A percentile compares a stretch with the other conserved stretches of the same genome.
These are phyloP conservation scores for Alviniconcha strummeri DNA, from an alignment of 2,888 invertebrate genomes.

Conservation along the genomic window DNA sequence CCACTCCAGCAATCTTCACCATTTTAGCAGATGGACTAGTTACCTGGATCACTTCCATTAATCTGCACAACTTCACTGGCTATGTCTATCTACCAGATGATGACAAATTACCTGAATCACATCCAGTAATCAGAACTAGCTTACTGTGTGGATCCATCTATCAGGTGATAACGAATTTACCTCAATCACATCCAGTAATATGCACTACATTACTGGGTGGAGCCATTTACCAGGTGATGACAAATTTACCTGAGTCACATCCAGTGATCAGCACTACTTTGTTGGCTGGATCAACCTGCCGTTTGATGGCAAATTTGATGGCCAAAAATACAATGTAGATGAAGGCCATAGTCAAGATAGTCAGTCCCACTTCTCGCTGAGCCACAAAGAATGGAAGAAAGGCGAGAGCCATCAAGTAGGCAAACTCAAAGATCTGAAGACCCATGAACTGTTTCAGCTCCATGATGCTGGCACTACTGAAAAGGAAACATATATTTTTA, in stretches of 20 bases:
- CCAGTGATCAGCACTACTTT: conserved; percentile 63
- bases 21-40: too few species aligned
- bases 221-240: too few species aligned
- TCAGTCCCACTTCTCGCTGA: conserved; percentile 45
- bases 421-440: conserved; percentile 56
- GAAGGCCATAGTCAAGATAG: conserved; percentile 42
- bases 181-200: too few species aligned
- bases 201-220: too few species aligned
- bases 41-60: too few species aligned
- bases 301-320: conserved; percentile 40
- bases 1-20: too few species aligned
- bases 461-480: conserved; percentile 33
- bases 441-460: conserved; percentile 46
- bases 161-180: too few species aligned
- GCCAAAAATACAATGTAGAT: conserved; percentile 35
- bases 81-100: too few species aligned
- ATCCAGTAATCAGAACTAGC: conserved; percentile 25
- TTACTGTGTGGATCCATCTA: too few species aligned
- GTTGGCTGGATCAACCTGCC: conserved; percentile 46
- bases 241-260: conserved; percentile 63
- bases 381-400: conserved; percentile 58
- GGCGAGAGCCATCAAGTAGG: conserved; percentile 52
- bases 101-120: conserved; percentile 60
- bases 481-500: neutral
- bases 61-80: too few species aligned